Evolutionary conservation across 2,888 invertebrate genomes (phyloP), one percentile per base, ranked within the genome.

Genomic region (Artemia sinica): DNA sequence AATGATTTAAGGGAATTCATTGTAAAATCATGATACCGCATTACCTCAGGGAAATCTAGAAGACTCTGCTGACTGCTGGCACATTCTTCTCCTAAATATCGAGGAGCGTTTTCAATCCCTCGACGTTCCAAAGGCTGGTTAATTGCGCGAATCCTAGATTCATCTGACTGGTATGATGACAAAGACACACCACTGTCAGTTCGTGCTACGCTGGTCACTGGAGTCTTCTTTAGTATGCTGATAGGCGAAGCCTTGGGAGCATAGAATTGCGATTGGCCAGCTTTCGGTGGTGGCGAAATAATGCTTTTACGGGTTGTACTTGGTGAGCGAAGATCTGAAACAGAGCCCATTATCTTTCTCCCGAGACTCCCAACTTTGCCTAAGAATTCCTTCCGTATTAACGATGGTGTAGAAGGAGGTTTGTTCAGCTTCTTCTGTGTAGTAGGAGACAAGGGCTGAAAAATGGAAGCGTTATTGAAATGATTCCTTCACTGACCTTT

Each of bases 241-340:
- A 51, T 52, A 50, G 70, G 68, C n/a, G 67, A 49, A 51, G 68
- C 67, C 63, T 67, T 58, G n/a, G 70, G 70, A 8, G 70, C 68
- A 28, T 66, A 66, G 12, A 67, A 66, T 9, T 68, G 67, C 50
- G 65, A 65, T 69, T 66, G 67, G 28, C 58, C 65, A 49, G 82
- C 81, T 74, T 81, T 77, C 72, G 82, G 75, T 0, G 83, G 82
- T 58, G 86, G 82, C 3, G 79, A 84, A n/a, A 58, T 10, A 8
- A 18, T 28, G 8, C 14, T 28, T 28, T 58, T 58, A n/a, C 63
- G n/a, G 11, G 63, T 69, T 63, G 52, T 67, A 52, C 66, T 70
- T 1, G 73, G 73, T 9, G 73, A 68, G 8, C 72, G 72, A 14
- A 73, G 73, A 48, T 67, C 69, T 11, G 73, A 72, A 14, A 71